Percentiles rank a stretch among this genome's conserved stretches.
phyloP scores from a whole-genome alignment of 2,113 vertebrate genomes.

The Eulemur macaco region DNA sequence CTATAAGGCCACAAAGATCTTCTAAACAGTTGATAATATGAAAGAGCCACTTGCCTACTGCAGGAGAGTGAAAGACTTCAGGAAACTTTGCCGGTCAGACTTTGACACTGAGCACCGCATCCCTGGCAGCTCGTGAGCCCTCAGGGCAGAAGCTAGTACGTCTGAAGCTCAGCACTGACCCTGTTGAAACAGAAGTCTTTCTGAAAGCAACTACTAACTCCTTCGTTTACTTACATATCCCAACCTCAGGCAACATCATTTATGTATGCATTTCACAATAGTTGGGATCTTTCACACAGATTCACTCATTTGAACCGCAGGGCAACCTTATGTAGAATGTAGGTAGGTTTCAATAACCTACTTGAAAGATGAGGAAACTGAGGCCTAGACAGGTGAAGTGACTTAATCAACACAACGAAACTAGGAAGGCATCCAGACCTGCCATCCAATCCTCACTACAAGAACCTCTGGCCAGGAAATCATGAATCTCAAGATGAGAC shows the following conservation, averaged over 20 bases:
- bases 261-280: neutral
- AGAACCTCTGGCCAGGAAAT: neutral
- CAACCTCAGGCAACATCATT: neutral
- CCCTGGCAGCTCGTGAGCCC: neutral
- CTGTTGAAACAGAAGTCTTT: neutral
- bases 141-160: neutral
- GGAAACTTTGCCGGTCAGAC: neutral
- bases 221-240: neutral
- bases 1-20: neutral
- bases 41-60: neutral
- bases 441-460: neutral
- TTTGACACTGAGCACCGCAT: neutral
- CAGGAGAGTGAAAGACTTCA: neutral
- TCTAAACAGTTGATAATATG: neutral
- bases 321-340: neutral
- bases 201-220: constrained; percentile 5
- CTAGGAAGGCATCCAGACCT: neutral
- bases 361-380: neutral
- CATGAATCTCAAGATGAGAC: constrained; percentile 33
- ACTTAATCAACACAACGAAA: constrained; percentile 9
- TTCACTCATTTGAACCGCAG: neutral
- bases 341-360: neutral
- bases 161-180: neutral
- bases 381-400: neutral
- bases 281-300: neutral